Base-by-base conservation (phyloP, 2,888 invertebrate genomes). In the Tubulanus polymorphus region DNA sequence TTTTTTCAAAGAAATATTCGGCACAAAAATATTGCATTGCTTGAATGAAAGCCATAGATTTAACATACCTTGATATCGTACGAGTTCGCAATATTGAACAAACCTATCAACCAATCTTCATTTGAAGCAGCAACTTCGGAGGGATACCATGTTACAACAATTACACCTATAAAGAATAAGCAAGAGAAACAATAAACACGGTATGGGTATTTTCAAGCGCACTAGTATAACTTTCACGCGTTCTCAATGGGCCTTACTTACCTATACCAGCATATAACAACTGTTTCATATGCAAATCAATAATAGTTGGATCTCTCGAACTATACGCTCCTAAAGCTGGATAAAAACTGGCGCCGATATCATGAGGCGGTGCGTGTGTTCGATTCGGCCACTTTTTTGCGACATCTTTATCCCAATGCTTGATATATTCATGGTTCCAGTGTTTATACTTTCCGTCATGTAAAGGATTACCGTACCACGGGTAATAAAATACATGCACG, bases 231-330 rank as follows among this genome's bases (percentile, higher is more conserved):
- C 2, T 37, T 3, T 26, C 15, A n/a, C 2, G 15, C n/a, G n/a
- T n/a, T n/a, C n/a, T n/a, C n/a, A n/a, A n/a, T n/a, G n/a, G n/a
- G n/a, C n/a, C n/a, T 27, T 1, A 29, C 53, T 56, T 69, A 80
- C 77, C 82, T 58, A 85, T 81, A 51, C 86, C 85, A 48, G 84
- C 81, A 46, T 79, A 80, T 48, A 80, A 79, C 15, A 87, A 81
- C 72, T 85, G 84, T 62, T 81, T 77, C 81, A 87, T 85, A 64
- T 87, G 87, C 51, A 81, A 75, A 26, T 81, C 76, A 32, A 86
- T 76, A 32, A 85, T 77, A 51, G 72, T 70, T 67, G 78, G 66
- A 69, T 83, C 81, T 55, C 70, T 68, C 1, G 83, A 83, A 66
- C 83, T 84, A 71, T 84, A 84, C 35, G 82, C 79, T 1, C 83